Conservation (phyloP, 2,797 vertebrate genomes). For the Sebastes melanostomus region DNA sequence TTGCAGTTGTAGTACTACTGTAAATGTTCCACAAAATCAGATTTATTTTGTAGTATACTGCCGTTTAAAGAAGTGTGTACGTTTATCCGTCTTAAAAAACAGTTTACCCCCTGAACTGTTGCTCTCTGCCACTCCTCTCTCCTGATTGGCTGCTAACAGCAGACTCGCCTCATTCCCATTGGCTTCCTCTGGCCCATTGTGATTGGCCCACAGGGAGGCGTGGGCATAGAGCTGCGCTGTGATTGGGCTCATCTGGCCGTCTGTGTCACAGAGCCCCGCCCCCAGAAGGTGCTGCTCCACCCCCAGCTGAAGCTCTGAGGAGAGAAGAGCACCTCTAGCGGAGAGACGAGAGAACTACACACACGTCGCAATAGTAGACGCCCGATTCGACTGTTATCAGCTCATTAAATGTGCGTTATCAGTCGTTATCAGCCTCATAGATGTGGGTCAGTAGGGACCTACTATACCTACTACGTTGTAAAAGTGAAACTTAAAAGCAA, state of each 20-base stretch:
- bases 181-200: conserved; percentile 78
- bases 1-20: not conserved
- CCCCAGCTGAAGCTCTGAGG: conserved; percentile 79
- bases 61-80: not conserved
- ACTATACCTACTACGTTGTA: not conserved
- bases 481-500: not conserved
- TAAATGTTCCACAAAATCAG: not conserved
- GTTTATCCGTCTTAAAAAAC: not conserved
- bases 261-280: conserved; percentile 72
- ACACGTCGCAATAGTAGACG: fast-evolving
- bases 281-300: conserved; percentile 78
- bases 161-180: conserved; percentile 72
- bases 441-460: not conserved
- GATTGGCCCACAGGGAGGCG: conserved; percentile 73
- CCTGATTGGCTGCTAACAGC: conserved; percentile 70
- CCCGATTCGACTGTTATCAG: not conserved
- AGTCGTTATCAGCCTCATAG: not conserved
- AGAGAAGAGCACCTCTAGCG: conserved; percentile 73
- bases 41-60: not conserved
- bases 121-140: conserved; percentile 70
- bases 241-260: conserved; percentile 77
- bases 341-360: conserved; percentile 40
- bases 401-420: not conserved
- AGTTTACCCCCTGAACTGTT: conserved; percentile 77
- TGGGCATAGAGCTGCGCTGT: conserved; percentile 72